Percentiles rank a stretch among this genome's conserved stretches.
phyloP scores from a whole-genome alignment of 2,113 vertebrate genomes.

The Lepidiolamprologus cunningtoni region DNA sequence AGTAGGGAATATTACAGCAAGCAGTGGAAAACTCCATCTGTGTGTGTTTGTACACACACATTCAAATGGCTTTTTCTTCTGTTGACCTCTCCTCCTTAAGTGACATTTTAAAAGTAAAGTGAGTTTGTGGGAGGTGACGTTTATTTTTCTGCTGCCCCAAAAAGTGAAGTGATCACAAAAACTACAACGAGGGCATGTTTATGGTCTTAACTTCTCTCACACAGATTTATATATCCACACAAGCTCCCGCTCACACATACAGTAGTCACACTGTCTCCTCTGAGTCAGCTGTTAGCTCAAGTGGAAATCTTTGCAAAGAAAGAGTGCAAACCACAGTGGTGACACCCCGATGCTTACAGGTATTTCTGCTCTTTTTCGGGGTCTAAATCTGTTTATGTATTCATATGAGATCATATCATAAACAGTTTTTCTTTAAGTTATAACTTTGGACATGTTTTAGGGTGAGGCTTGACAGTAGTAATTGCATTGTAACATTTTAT shows the following conservation, averaged over 20 bases:
- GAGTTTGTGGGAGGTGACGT: background rate
- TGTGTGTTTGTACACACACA: background rate
- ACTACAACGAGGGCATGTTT: background rate
- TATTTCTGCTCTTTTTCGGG: background rate
- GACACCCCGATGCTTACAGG: background rate
- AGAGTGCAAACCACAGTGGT: conserved; percentile 11
- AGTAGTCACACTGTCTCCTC: conserved; percentile 29
- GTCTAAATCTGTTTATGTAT: background rate
- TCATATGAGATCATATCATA: background rate
- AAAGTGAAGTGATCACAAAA: background rate
- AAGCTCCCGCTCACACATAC: background rate
- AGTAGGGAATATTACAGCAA: conserved; percentile 58
- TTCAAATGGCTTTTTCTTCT: background rate
- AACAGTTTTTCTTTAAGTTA: accelerated
- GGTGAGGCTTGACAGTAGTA: background rate
- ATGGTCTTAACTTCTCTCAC: background rate
- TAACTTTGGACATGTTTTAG: background rate
- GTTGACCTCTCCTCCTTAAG: conserved; percentile 22
- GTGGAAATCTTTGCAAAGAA: conserved; percentile 32
- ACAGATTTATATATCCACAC: background rate
- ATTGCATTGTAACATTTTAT: background rate
- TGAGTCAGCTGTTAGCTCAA: conserved; percentile 1
- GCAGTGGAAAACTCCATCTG: conserved; percentile 60
- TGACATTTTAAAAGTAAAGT: background rate
- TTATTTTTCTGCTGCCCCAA: background rate